phyloP scores from a whole-genome alignment of 2,113 vertebrate species.

The Hyla sarda region DNA sequence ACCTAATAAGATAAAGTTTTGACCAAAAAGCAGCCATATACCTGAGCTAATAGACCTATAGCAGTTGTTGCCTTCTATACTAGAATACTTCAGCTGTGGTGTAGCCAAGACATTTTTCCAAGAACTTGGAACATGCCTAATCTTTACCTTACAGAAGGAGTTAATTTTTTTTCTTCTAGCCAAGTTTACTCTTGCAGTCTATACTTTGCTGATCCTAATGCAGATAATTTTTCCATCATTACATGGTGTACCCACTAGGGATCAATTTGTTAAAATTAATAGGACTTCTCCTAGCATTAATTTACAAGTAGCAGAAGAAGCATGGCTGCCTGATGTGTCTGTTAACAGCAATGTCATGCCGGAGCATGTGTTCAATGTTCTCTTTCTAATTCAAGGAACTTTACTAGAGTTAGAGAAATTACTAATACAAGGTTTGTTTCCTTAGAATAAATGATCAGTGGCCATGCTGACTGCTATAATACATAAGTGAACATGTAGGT shows the following conservation, averaged over 20 bases:
- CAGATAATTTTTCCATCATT: conserved; percentile 33
- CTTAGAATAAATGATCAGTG: not conserved
- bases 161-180: not conserved
- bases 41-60: too few species aligned
- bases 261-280: conserved; percentile 41
- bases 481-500: not conserved
- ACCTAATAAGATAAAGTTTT: too few species aligned
- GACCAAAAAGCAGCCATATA: too few species aligned
- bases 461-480: not conserved
- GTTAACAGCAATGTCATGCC: conserved; percentile 26
- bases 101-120: too few species aligned
- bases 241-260: conserved; percentile 28
- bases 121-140: too few species aligned
- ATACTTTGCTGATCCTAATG: not conserved
- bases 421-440: not conserved
- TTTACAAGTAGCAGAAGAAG: conserved; percentile 16
- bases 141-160: not conserved
- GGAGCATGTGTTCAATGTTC: conserved; percentile 6
- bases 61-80: too few species aligned
- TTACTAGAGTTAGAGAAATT: not conserved
- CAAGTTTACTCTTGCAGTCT: not conserved
- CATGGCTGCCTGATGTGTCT: conserved; percentile 33
- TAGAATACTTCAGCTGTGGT: too few species aligned
- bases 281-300: conserved; percentile 32
- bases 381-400: not conserved